Percentiles rank a stretch among this genome's conserved stretches.
phyloP scores from a whole-genome alignment of 64 coral and sea anemone genomes.

The Trachythela sp. region DNA sequence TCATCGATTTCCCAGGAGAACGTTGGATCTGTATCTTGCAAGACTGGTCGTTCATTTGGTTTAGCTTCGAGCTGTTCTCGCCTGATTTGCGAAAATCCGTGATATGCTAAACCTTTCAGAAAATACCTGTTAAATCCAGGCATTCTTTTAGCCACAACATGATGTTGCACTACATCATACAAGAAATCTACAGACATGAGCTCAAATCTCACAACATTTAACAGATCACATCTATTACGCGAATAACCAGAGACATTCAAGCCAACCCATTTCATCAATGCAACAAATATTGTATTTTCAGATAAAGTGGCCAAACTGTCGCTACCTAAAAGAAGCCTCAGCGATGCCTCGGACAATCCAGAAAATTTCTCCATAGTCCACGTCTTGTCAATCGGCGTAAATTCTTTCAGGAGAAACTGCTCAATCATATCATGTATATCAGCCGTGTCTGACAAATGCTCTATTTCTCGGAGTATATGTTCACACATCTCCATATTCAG shows the following conservation, averaged over 20 bases:
- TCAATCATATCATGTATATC: neutral
- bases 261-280: neutral
- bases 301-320: neutral
- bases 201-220: neutral
- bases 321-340: neutral
- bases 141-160: neutral
- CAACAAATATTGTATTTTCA: constrained; percentile 20
- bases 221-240: neutral
- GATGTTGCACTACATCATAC: neutral
- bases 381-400: neutral
- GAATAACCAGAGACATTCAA: neutral
- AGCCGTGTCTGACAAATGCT: neutral
- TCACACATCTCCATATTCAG: neutral
- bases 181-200: neutral
- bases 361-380: neutral
- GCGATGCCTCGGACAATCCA: neutral
- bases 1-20: neutral
- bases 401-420: neutral
- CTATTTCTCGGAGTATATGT: neutral
- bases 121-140: neutral
- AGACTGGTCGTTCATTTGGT: neutral
- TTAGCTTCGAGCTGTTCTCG: neutral
- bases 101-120: neutral
- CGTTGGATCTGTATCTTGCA: neutral
- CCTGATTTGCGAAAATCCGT: neutral